Evolutionary conservation across 2,888 invertebrate genomes (phyloP).

Genomic region (Chouioia cunea): DNA sequence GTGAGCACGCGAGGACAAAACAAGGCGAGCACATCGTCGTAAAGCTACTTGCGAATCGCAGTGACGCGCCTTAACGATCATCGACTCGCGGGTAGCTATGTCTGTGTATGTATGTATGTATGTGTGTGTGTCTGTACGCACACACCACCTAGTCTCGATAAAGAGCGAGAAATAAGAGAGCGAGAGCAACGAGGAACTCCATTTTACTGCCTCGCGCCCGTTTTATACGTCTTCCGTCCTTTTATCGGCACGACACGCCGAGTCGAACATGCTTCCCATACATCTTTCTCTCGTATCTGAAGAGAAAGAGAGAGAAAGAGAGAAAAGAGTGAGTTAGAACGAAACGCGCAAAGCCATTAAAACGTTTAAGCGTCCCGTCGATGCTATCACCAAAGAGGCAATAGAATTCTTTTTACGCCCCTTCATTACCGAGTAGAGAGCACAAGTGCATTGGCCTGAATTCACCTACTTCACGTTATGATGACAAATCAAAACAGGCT

Average conservation of each 20-base stretch:
- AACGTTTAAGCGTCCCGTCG: constrained; percentile 25
- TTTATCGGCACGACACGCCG: constrained; percentile 34
- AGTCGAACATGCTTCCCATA: constrained; percentile 24
- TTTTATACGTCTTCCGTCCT: constrained; percentile 25
- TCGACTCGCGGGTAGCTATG: background rate
- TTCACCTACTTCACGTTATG: constrained; percentile 19
- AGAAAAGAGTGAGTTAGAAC: background rate
- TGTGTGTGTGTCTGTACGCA: too few species aligned
- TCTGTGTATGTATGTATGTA: background rate
- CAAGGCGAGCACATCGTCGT: constrained; percentile 1
- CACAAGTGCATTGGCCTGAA: constrained; percentile 7
- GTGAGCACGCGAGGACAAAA: constrained; percentile 2
- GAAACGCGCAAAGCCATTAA: constrained; percentile 7
- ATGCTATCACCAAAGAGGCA: constrained; percentile 30
- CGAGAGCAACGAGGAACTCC: background rate
- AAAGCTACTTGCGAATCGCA: constrained; percentile 13
- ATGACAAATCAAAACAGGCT: constrained; percentile 21
- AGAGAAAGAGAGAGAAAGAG: background rate
- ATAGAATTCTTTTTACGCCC: constrained; percentile 36
- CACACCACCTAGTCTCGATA: constrained; percentile 5
- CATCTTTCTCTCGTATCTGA: constrained; percentile 23
- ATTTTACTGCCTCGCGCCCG: background rate
- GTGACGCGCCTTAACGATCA: constrained; percentile 23
- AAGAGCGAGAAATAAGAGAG: too few species aligned
- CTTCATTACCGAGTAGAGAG: background rate